Percentiles rank a stretch among this genome's conserved stretches.
Evolutionary conservation across 2,888 invertebrate genomes (phyloP).

Genomic region (Lymantria dispar): DNA sequence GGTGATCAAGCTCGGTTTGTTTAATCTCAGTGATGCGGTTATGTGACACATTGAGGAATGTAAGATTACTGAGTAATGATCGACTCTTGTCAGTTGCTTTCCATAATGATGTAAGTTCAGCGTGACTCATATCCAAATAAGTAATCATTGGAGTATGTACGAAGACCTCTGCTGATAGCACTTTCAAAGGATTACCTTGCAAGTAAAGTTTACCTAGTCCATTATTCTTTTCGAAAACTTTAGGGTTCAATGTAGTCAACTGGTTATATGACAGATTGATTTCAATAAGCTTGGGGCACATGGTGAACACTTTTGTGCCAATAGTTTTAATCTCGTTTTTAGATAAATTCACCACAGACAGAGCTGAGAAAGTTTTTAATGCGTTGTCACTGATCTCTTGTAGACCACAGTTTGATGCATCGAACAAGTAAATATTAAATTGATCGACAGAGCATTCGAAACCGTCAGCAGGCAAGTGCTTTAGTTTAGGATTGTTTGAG

Average conservation of each 20-base stretch:
- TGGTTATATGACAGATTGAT: conserved; percentile 88
- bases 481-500: conserved; percentile 86
- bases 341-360: conserved; percentile 85
- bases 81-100: conserved; percentile 77
- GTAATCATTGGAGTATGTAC: conserved; percentile 82
- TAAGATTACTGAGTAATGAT: conserved; percentile 78
- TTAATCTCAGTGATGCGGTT: conserved; percentile 83
- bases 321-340: conserved; percentile 84
- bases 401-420: conserved; percentile 88
- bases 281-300: conserved; percentile 83
- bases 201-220: conserved; percentile 86
- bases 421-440: conserved; percentile 86
- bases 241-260: conserved; percentile 82
- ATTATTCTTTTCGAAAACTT: conserved; percentile 85
- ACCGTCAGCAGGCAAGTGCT: conserved; percentile 85
- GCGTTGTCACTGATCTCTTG: conserved; percentile 84
- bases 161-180: conserved; percentile 86
- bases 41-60: conserved; percentile 82
- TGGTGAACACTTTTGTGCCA: conserved; percentile 79
- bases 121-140: conserved; percentile 87
- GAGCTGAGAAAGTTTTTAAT: conserved; percentile 87
- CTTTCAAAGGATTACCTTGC: conserved; percentile 87
- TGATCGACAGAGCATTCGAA: conserved; percentile 84
- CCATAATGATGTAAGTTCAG: conserved; percentile 86
- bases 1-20: conserved; percentile 81